phyloP scores from a whole-genome alignment of 2,113 vertebrate species.

The Ornithorhynchus anatinus region DNA sequence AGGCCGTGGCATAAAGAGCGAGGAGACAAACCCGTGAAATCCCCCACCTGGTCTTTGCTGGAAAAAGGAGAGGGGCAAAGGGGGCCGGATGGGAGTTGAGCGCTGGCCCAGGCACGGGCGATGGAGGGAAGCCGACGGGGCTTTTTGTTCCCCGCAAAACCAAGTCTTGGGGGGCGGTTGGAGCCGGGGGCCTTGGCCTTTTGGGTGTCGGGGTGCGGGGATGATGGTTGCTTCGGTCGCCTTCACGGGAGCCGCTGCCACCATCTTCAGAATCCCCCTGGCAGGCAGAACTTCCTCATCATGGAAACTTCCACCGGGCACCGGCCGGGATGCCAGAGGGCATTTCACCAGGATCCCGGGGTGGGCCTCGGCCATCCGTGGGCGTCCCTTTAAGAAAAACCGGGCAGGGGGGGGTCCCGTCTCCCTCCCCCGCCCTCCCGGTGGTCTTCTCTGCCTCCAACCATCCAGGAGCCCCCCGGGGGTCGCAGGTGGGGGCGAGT shows the following conservation, averaged over 20 bases:
- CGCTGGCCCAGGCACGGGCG: conserved; percentile 3
- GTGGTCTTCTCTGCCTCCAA: not conserved
- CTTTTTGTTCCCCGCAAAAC: conserved; percentile 18
- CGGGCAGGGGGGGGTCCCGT: not conserved
- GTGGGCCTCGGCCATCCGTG: not conserved
- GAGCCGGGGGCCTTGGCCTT: not conserved
- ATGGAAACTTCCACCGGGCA: conserved; percentile 70
- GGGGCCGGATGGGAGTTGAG: not conserved
- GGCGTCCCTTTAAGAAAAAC: not conserved
- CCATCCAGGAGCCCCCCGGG: no score
- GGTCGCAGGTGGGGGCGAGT: conserved; percentile 6
- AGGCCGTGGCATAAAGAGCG: not conserved
- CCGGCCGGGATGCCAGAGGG: conserved; percentile 57
- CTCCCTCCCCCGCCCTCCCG: not conserved
- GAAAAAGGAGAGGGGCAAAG: not conserved
- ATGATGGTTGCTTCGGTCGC: not conserved
- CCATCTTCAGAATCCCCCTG: conserved; percentile 43
- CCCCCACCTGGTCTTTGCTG: not conserved
- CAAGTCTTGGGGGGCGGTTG: conserved; percentile 3
- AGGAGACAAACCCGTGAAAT: not conserved
- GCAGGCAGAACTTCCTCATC: conserved; percentile 66
- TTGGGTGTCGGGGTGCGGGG: not conserved
- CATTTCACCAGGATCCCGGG: conserved; percentile 50
- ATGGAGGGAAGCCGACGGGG: not conserved
- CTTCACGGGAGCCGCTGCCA: conserved; percentile 4